A percentile compares a stretch with the other conserved stretches of the same genome.
Conservation (phyloP, 2,113 vertebrate genomes). For the Tychaedon coryphoeus region DNA sequence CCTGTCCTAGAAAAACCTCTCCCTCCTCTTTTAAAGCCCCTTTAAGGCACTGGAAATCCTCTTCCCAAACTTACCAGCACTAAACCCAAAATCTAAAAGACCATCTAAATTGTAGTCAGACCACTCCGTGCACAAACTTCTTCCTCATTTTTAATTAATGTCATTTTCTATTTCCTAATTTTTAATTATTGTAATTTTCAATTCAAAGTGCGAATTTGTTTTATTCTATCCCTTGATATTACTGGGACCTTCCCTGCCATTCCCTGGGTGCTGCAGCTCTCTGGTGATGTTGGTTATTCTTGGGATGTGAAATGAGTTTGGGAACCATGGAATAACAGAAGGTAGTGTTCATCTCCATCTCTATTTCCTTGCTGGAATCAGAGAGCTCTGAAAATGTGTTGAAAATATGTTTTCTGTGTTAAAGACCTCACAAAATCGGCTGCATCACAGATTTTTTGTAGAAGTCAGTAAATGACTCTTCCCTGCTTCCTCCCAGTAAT, state of each 20-base stretch:
- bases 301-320: not conserved
- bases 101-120: not conserved
- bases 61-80: not conserved
- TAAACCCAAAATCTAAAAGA: not conserved
- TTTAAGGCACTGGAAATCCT: not conserved
- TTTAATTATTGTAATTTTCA: not conserved
- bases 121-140: not conserved
- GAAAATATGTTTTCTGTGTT: not conserved
- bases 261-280: not conserved
- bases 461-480: not conserved
- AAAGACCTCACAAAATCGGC: not conserved
- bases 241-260: not conserved
- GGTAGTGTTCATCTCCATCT: not conserved
- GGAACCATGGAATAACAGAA: not conserved
- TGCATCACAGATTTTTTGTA: not conserved
- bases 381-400: not conserved
- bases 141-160: not conserved
- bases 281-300: not conserved
- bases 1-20: not conserved
- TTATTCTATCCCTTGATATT: not conserved
- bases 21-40: not conserved
- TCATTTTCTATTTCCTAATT: not conserved
- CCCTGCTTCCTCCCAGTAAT: not conserved
- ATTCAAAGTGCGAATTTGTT: not conserved
- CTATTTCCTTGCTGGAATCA: not conserved